A percentile compares a stretch with the other conserved stretches of the same genome.
phyloP scores from a whole-genome alignment of 2,797 vertebrate species.

The Poecilia velifera region DNA sequence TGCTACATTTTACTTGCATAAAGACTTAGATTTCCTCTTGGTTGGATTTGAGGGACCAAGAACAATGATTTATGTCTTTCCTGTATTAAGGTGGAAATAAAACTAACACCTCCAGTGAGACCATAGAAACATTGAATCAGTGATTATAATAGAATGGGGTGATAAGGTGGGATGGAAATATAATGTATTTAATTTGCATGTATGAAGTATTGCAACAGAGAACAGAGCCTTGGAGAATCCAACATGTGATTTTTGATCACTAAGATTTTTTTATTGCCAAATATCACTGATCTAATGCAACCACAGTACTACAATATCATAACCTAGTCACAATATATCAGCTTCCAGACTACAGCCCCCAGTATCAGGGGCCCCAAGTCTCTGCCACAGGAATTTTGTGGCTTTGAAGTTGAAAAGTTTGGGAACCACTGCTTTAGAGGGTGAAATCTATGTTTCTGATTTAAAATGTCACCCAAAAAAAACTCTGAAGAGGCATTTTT shows the following conservation, averaged over 20 bases:
- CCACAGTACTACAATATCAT: not conserved
- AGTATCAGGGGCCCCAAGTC: not conserved
- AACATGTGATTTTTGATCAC: slow-evolving; percentile 4
- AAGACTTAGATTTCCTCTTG: not conserved
- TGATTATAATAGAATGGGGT: not conserved
- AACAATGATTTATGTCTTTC: not conserved
- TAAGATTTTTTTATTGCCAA: not conserved
- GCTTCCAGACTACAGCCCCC: not conserved
- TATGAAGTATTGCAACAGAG: not conserved
- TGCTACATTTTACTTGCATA: not conserved
- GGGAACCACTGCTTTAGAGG: not conserved
- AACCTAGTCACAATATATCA: not conserved
- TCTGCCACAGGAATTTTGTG: not conserved
- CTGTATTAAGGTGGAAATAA: not conserved
- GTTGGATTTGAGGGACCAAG: not conserved
- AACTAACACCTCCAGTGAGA: not conserved
- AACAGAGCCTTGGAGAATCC: not conserved
- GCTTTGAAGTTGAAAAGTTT: not conserved
- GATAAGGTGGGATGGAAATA: not conserved
- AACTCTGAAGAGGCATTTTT: slow-evolving; percentile 26
- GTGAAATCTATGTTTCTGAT: not conserved
- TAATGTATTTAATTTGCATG: not conserved
- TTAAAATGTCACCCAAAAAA: not conserved
- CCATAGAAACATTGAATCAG: not conserved
- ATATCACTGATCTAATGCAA: not conserved